Evolutionary conservation across 30 jellyfish, hydroid and myxozoan species (phyloP).

Genomic region (Calvadosia cruxmelitensis): DNA sequence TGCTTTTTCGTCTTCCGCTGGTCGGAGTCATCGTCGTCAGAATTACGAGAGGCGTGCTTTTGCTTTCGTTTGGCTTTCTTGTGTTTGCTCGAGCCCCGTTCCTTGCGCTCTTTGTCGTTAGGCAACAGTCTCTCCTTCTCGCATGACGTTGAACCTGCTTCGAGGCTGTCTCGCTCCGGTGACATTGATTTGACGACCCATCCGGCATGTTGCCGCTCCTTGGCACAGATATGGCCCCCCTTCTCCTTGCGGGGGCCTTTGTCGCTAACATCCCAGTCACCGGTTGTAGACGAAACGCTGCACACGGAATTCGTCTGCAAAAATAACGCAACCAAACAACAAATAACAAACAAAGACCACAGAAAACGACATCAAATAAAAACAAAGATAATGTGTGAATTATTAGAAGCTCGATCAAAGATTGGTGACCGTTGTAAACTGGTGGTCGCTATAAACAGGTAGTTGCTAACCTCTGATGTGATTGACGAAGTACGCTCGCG

Average conservation of each 20-base stretch:
- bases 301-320: constrained; percentile 34
- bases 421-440: too few species aligned
- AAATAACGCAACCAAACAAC: not conserved
- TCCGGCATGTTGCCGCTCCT: constrained; percentile 74
- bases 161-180: not conserved
- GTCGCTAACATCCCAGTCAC: constrained; percentile 68
- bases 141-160: not conserved
- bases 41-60: too few species aligned
- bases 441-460: too few species aligned
- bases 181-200: constrained; percentile 41
- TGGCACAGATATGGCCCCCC: constrained; percentile 18
- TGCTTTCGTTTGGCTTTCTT: not conserved
- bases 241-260: constrained; percentile 25
- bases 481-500: constrained; percentile 58
- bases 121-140: too few species aligned
- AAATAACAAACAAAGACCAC: not conserved
- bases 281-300: constrained; percentile 32
- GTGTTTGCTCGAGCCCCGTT: too few species aligned
- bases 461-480: constrained; percentile 36
- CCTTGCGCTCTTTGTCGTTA: not conserved
- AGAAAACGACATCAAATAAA: not conserved
- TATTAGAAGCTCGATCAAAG: too few species aligned
- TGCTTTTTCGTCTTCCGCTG: too few species aligned
- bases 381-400: too few species aligned
- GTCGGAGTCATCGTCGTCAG: too few species aligned